Conservation (phyloP, 2,888 invertebrate species). For the Gnatocerus cornutus region DNA sequence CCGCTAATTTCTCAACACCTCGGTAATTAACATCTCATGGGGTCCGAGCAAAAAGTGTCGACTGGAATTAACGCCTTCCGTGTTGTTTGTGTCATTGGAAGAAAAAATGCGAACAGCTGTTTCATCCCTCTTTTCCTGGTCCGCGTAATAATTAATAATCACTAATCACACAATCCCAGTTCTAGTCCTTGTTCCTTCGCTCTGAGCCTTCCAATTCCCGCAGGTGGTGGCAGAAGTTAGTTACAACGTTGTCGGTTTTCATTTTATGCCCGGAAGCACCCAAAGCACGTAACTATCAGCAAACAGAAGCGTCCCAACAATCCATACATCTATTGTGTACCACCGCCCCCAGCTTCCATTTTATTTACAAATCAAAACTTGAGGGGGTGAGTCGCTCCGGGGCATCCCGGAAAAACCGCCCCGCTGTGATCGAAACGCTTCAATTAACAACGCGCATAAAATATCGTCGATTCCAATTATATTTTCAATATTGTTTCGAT, state of each 20-base stretch:
- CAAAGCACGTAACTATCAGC: slow-evolving; percentile 27
- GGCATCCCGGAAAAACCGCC: neutral
- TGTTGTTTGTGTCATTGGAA: too few species aligned
- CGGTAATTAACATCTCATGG: too few species aligned
- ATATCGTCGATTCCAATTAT: slow-evolving; percentile 27
- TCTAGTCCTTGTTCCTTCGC: slow-evolving; percentile 4
- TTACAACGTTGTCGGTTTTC: slow-evolving; percentile 30
- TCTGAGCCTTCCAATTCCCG: slow-evolving; percentile 12
- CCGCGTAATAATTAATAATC: slow-evolving; percentile 20
- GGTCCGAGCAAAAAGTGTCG: too few species aligned
- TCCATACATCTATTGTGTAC: slow-evolving; percentile 32
- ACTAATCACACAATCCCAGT: slow-evolving; percentile 24
- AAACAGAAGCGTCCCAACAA: slow-evolving; percentile 33
- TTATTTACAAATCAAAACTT: slow-evolving; percentile 40
- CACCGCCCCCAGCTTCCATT: neutral
- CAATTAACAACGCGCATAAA: slow-evolving; percentile 16
- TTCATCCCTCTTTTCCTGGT: too few species aligned
- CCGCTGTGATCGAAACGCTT: neutral
- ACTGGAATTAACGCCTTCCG: too few species aligned
- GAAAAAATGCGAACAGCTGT: too few species aligned
- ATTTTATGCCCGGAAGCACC: slow-evolving; percentile 12
- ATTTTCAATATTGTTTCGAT: slow-evolving; percentile 22
- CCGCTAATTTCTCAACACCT: too few species aligned
- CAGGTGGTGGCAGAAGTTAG: slow-evolving; percentile 34
- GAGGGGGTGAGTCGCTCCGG: neutral